Conservation (phyloP, 1,140 invertebrate genomes). For the Dendrolimus punctatus region DNA sequence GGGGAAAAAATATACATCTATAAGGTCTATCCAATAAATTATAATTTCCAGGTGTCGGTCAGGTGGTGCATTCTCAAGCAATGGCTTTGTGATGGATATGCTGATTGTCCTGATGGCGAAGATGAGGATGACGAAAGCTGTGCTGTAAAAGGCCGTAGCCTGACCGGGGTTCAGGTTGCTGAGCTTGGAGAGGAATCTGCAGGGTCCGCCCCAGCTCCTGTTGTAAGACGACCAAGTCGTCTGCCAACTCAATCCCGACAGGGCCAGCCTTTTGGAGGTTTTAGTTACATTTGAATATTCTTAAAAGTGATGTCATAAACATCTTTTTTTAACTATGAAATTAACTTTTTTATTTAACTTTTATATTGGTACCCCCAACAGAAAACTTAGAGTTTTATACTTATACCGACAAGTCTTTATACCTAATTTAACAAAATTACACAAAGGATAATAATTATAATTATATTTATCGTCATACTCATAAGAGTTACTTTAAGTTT, state of each 20-base stretch:
- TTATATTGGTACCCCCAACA: too few relatives aligned
- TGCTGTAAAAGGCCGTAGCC: slow-evolving; percentile 20
- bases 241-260: slow-evolving; percentile 12
- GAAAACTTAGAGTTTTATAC: too few relatives aligned
- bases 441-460: too few relatives aligned
- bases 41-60: slow-evolving; percentile 67
- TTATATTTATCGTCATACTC: too few relatives aligned
- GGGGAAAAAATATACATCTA: too few relatives aligned
- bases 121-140: slow-evolving; percentile 79
- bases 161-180: slow-evolving; percentile 23
- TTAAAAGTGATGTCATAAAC: background rate
- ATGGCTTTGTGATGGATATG: slow-evolving; percentile 86
- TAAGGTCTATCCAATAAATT: background rate
- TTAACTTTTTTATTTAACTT: too few relatives aligned
- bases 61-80: slow-evolving; percentile 81
- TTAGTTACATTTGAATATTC: background rate
- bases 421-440: too few relatives aligned
- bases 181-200: slow-evolving; percentile 48
- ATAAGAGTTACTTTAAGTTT: too few relatives aligned
- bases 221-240: slow-evolving; percentile 37
- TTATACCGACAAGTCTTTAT: too few relatives aligned
- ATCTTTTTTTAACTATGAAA: too few relatives aligned
- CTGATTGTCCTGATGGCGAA: slow-evolving; percentile 85
- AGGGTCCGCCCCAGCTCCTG: slow-evolving; percentile 51
- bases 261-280: slow-evolving; percentile 6